Evolutionary conservation across 2,888 invertebrate genomes (phyloP).

Genomic region (Epistrophe eligans): DNA sequence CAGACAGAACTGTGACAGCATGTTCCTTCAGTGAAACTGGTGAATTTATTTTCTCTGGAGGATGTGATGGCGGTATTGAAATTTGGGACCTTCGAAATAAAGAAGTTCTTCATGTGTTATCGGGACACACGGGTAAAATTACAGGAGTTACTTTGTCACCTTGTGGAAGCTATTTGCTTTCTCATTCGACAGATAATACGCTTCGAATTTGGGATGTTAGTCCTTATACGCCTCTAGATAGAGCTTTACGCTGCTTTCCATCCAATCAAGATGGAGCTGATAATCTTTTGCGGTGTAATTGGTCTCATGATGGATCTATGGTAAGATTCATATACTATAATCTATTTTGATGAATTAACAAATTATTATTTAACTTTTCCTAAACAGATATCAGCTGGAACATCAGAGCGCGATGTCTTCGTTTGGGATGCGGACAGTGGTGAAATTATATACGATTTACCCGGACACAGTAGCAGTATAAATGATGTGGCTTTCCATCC

Average conservation of each 20-base stretch:
- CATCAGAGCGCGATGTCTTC: slow-evolving; percentile 97
- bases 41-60: slow-evolving; percentile 96
- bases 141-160: slow-evolving; percentile 90
- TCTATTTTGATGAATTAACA: neutral
- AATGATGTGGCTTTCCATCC: slow-evolving; percentile 98
- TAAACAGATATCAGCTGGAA: slow-evolving; percentile 89
- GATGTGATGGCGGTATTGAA: slow-evolving; percentile 98
- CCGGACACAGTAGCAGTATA: slow-evolving; percentile 98
- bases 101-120: slow-evolving; percentile 90
- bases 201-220: slow-evolving; percentile 98
- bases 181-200: slow-evolving; percentile 98
- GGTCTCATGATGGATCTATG: slow-evolving; percentile 97
- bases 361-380: neutral
- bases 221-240: slow-evolving; percentile 95
- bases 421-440: slow-evolving; percentile 98
- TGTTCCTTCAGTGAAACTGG: slow-evolving; percentile 97
- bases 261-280: slow-evolving; percentile 99
- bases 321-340: slow-evolving; percentile 83
- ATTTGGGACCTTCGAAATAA: slow-evolving; percentile 97
- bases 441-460: slow-evolving; percentile 96
- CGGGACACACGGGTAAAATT: slow-evolving; percentile 97
- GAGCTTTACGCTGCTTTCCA: slow-evolving; percentile 95
- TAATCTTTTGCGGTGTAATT: slow-evolving; percentile 95
- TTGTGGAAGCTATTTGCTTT: slow-evolving; percentile 93
- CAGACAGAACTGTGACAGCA: slow-evolving; percentile 88